Conservation (phyloP, 2,797 vertebrate genomes). For the Antrozous pallidus region DNA sequence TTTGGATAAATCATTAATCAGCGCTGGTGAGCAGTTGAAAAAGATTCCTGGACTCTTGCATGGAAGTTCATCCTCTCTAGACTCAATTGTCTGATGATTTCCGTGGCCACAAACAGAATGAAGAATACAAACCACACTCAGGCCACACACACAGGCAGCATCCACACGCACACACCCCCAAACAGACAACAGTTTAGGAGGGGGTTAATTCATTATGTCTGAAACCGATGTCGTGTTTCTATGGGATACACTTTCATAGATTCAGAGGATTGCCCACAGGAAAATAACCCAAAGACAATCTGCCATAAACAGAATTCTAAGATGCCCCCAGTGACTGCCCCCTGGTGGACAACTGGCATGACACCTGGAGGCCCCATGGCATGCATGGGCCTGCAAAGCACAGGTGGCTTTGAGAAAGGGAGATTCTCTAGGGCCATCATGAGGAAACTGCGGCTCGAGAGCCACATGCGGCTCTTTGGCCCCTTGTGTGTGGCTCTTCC, state of each 20-base stretch:
- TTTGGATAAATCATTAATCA: neutral
- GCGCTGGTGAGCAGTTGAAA: neutral
- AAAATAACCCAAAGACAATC: neutral
- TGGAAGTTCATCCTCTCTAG: neutral
- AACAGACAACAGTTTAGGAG: neutral
- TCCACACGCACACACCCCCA: neutral
- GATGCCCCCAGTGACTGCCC: fast-evolving
- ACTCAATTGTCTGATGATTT: neutral
- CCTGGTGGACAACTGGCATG: neutral
- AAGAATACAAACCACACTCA: neutral
- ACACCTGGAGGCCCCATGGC: neutral
- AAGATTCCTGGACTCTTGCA: neutral
- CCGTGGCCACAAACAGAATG: neutral
- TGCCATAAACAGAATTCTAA: neutral
- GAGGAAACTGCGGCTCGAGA: too few species aligned
- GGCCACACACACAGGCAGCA: neutral
- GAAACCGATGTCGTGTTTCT: neutral
- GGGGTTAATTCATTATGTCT: neutral
- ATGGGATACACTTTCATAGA: neutral
- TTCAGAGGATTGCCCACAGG: neutral
- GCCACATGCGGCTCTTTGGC: too few species aligned
- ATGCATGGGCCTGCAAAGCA: neutral
- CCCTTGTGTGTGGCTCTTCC: too few species aligned
- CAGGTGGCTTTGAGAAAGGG: neutral
- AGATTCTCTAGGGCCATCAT: neutral